A percentile compares a stretch with the other conserved stretches of the same genome.
These are phyloP conservation scores for Osmerus mordax DNA, from an alignment of 2,113 vertebrate genomes.

Conservation along the genomic window DNA sequence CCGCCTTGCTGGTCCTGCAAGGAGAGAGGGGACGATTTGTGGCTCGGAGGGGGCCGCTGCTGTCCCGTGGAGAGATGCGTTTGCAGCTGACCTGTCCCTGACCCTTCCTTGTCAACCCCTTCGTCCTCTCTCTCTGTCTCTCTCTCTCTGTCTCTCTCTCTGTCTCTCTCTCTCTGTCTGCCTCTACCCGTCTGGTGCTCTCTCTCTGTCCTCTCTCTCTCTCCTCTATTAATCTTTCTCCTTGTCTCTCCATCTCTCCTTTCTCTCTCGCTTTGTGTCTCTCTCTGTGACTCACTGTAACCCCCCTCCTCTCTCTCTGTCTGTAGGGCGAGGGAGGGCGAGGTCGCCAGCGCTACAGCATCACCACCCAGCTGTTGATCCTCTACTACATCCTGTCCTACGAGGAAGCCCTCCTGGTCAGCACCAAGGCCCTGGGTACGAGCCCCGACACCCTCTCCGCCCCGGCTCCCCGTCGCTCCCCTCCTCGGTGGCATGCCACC, in stretches of 20 bases:
- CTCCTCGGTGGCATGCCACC: background rate
- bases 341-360: slow-evolving; percentile 77
- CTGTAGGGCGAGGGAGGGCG: slow-evolving; percentile 77
- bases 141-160: background rate
- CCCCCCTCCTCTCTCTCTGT: slow-evolving; percentile 11
- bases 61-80: background rate
- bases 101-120: background rate
- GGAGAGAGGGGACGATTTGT: slow-evolving; percentile 10
- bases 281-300: background rate
- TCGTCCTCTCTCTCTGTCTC: background rate
- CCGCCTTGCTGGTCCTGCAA: background rate
- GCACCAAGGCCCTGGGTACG: slow-evolving; percentile 89
- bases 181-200: background rate
- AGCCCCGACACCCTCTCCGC: slow-evolving; percentile 23
- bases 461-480: slow-evolving; percentile 1
- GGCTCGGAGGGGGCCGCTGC: background rate
- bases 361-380: slow-evolving; percentile 92
- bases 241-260: background rate
- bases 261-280: background rate
- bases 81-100: slow-evolving; percentile 13
- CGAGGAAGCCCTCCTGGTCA: slow-evolving; percentile 92
- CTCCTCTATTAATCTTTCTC: too few species aligned
- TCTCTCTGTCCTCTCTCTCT: slow-evolving; percentile 9
- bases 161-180: slow-evolving; percentile 15
- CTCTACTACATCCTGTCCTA: slow-evolving; percentile 96